Percentiles rank a stretch among this genome's conserved stretches.
Evolutionary conservation across 2,888 invertebrate genomes (phyloP).

Genomic region (Ochropleura plecta): DNA sequence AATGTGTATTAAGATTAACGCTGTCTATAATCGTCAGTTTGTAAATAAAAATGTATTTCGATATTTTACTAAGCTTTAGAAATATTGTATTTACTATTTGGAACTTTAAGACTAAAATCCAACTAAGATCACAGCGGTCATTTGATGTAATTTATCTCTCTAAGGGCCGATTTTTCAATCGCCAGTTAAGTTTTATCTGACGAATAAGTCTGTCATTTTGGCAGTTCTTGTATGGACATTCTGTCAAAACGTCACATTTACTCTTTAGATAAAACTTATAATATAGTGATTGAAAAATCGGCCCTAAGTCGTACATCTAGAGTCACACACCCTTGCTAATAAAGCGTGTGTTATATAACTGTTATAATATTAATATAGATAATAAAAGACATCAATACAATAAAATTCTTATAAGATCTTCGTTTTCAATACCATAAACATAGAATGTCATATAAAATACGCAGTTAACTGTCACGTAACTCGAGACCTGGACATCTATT

Average conservation of each 20-base stretch:
- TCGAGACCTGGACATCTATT: slow-evolving; percentile 46
- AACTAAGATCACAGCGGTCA: not conserved
- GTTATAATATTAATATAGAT: not conserved
- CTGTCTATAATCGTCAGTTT: not conserved
- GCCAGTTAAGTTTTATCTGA: too few relatives aligned
- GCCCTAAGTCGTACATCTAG: not conserved
- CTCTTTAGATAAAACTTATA: too few relatives aligned
- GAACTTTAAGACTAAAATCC: not conserved
- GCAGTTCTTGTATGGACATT: too few relatives aligned
- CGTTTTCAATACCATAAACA: not conserved
- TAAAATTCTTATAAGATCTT: not conserved
- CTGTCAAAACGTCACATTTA: too few relatives aligned
- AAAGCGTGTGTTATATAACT: not conserved
- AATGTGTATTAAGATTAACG: slow-evolving; percentile 1
- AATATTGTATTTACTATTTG: not conserved
- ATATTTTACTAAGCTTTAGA: not conserved
- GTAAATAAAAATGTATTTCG: not conserved
- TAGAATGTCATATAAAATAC: slow-evolving; percentile 7
- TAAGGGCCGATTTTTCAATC: too few relatives aligned
- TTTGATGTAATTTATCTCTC: not conserved
- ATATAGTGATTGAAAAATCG: too few relatives aligned
- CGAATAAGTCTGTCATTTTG: too few relatives aligned
- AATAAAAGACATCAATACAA: not conserved
- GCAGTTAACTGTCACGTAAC: slow-evolving; percentile 23
- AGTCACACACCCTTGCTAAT: not conserved